Evolutionary conservation across 1,140 invertebrate genomes (phyloP), one percentile per base, ranked within the genome.

Genomic region (Galleria mellonella): DNA sequence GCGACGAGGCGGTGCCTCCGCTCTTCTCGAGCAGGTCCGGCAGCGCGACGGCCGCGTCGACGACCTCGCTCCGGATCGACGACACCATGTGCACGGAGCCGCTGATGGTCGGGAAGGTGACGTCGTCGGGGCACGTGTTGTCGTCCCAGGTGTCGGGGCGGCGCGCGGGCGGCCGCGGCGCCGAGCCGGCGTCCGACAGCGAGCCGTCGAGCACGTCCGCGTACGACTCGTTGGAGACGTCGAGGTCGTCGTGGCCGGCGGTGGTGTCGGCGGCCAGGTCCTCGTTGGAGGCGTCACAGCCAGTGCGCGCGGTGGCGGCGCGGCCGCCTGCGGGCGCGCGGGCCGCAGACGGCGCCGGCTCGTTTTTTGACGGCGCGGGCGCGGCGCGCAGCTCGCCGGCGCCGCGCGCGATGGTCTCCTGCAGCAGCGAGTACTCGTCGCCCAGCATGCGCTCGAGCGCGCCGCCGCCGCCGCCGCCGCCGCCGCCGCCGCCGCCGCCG

Each of bases 21-120:
- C 74, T 79, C 33, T 85, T 83, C 42, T 87, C 86, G 3, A 81
- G 52, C 5, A 88, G 46, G 49, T 88, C 86, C 4, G 86, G 78
- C 9, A 86, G 46, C 0, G 63, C 61, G 29, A 50, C 43, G 1
- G 55, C 57, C n/a, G 62, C 55, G 48, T 87, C 83, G 0, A 62
- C 74, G 12, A 77, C 57, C 41, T 93, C 91, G 56, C 92, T 91
- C 45, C 89, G 89, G 32, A 93, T 90, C 0, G 93, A 93, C 0
- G 89, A 88, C 0, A 91, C 87, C 38, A 93, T 72, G 0, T 93
- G 93, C 0, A 90, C 90, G 27, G 92, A 92, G 11, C 91, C 89
- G 46, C 93, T 94, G 10, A 94, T 90, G 32, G 91, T 94, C 0
- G 93, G 93, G 67, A 94, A 94, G 0, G 92, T 92, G 29, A 93